Evolutionary conservation across 2,888 invertebrate species (phyloP), one percentile per base, ranked within the genome.

Genomic region (Creontiades dilutus): DNA sequence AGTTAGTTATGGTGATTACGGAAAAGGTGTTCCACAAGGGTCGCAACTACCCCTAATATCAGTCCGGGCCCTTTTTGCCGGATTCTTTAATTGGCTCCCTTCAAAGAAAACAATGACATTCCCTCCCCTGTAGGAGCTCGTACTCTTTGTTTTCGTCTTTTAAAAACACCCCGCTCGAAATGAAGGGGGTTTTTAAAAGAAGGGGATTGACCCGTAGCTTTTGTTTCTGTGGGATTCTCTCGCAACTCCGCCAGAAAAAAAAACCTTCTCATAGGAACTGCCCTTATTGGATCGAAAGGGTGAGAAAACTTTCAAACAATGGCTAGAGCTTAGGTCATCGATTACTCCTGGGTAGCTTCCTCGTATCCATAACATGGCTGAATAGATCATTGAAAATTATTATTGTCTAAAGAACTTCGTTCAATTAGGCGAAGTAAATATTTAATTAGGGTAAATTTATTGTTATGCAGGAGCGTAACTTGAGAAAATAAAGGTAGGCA

Each of bases 41-140:
- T 61, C 16, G 61, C 61, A n/a, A 61, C 61, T 61, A 61, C 61
- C 19, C 61, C 61, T 19, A 19, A 61, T 61, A 61, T 61, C n/a
- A 61, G 61, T 61, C 61, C 7, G n/a, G 61, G 61, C 61, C 61
- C 19, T 19, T 19, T 61, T 61, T 19, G 16, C 16, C 61, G n/a
- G n/a, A n/a, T 61, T 9, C n/a, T 61, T 19, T 61, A 61, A 61
- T 61, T 61, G 61, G 61, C 61, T 61, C n/a, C 61, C 61, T 57
- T n/a, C 19, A n/a, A 61, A 16, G 61, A 61, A 61, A 61, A 61
- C 61, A 61, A 61, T 61, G 61, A 61, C 61, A 61, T 61, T 19
- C n/a, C n/a, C 52, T 19, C 61, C 16, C 16, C 52, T 5, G 11
- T 14, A 52, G 52, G 52, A 52, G 13, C 52, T 37, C 16, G 61